phyloP scores from a whole-genome alignment of 2,113 vertebrate species.

The Hiodon tergisus region DNA sequence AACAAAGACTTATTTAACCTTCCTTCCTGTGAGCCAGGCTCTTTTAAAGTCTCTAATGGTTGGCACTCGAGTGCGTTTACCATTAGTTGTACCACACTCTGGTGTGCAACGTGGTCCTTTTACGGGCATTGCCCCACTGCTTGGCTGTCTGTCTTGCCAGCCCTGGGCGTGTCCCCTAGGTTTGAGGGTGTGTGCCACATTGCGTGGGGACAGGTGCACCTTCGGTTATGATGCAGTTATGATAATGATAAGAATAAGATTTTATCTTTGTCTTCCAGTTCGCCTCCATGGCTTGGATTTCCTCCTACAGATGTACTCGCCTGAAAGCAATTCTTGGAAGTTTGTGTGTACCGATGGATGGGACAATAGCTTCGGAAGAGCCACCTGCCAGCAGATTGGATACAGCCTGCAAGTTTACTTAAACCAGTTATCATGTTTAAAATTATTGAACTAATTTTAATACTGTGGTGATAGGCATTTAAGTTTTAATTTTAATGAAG shows the following conservation, averaged over 20 bases:
- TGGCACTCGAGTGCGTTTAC: too few species aligned
- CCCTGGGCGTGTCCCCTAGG: neutral
- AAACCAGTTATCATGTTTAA: neutral
- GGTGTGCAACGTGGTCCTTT: neutral
- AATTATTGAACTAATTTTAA: too few species aligned
- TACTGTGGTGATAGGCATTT: too few species aligned
- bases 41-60: too few species aligned
- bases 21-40: too few species aligned
- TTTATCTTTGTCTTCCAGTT: conserved; percentile 39
- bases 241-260: neutral
- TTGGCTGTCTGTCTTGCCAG: too few species aligned
- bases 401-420: conserved; percentile 43
- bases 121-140: neutral
- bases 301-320: conserved; percentile 49
- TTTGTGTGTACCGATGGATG: conserved; percentile 53
- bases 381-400: conserved; percentile 50
- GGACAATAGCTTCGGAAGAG: conserved; percentile 35
- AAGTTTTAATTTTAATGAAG: too few species aligned
- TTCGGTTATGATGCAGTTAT: neutral
- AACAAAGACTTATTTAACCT: too few species aligned
- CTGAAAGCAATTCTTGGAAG: conserved; percentile 44
- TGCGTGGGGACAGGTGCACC: neutral
- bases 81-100: too few species aligned
- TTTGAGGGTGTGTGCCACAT: too few species aligned
- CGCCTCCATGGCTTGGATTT: conserved; percentile 45